Percentiles rank a stretch among this genome's conserved stretches.
phyloP scores from a whole-genome alignment of 1,140 invertebrate genomes.

The Formica exsecta region DNA sequence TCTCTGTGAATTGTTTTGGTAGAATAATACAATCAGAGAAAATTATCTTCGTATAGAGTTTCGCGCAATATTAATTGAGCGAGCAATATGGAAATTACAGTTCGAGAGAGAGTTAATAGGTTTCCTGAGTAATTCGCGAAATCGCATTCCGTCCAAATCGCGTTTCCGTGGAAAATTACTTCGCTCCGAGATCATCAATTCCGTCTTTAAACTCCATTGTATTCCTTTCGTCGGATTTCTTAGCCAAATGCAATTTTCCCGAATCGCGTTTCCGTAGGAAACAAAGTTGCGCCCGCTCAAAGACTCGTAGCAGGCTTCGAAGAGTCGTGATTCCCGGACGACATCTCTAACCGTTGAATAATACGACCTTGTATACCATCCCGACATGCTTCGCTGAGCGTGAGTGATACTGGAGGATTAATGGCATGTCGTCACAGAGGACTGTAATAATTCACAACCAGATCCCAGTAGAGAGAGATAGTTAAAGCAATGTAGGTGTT shows the following conservation, averaged over 20 bases:
- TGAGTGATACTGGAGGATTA: conserved; percentile 47
- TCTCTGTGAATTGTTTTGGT: background rate
- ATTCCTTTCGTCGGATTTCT: conserved; percentile 36
- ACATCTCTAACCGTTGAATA: conserved; percentile 21
- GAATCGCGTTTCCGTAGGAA: conserved; percentile 38
- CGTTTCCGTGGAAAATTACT: conserved; percentile 26
- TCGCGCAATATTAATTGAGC: background rate
- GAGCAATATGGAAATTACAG: conserved; percentile 26
- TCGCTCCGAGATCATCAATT: conserved; percentile 39
- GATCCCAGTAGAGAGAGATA: background rate
- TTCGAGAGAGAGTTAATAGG: conserved; percentile 41
- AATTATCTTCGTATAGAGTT: background rate
- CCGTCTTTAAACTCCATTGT: conserved; percentile 16
- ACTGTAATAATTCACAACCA: conserved; percentile 40
- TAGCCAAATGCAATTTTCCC: conserved; percentile 35
- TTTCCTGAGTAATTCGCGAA: conserved; percentile 32
- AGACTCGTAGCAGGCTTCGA: conserved; percentile 22
- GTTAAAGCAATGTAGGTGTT: background rate
- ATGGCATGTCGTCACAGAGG: conserved; percentile 16
- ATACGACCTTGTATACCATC: conserved; percentile 24
- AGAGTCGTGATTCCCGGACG: conserved; percentile 15
- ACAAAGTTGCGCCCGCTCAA: conserved; percentile 32
- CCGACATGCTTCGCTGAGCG: background rate
- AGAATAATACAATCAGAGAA: background rate
- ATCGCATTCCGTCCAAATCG: background rate